A percentile compares a stretch with the other conserved stretches of the same genome.
Conservation (phyloP, 2,888 invertebrate genomes). For the Adelognathus sp. region DNA sequence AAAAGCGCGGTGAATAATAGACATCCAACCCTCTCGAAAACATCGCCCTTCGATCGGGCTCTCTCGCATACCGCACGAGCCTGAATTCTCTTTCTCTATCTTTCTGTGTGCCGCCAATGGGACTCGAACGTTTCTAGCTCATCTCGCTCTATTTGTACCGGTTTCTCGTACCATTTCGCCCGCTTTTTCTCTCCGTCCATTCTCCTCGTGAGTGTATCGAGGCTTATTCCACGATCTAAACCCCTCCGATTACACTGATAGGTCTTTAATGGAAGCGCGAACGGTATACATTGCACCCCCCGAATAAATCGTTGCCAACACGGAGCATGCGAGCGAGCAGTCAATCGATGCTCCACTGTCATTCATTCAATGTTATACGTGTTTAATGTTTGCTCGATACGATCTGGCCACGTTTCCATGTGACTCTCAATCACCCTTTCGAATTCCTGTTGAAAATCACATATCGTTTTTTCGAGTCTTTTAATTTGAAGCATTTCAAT, state of each 20-base stretch:
- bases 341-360: slow-evolving; percentile 59
- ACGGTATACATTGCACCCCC: slow-evolving; percentile 16
- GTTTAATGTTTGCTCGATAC: slow-evolving; percentile 29
- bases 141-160: slow-evolving; percentile 38
- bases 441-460: neutral
- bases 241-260: slow-evolving; percentile 61
- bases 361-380: slow-evolving; percentile 43
- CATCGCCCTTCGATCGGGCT: slow-evolving; percentile 72
- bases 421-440: neutral
- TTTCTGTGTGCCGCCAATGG: slow-evolving; percentile 2
- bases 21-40: slow-evolving; percentile 78
- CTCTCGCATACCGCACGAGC: slow-evolving; percentile 71
- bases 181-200: slow-evolving; percentile 13
- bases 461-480: neutral
- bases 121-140: slow-evolving; percentile 35
- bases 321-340: slow-evolving; percentile 48
- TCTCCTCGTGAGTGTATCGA: slow-evolving; percentile 57
- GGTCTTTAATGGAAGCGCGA: slow-evolving; percentile 57
- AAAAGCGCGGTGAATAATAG: slow-evolving; percentile 80
- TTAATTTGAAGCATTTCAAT: neutral
- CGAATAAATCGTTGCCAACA: slow-evolving; percentile 63
- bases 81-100: slow-evolving; percentile 46
- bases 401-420: neutral
- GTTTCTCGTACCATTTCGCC: slow-evolving; percentile 44
- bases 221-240: slow-evolving; percentile 62